Conservation (phyloP, 1,140 invertebrate genomes). For the Aphaenogaster ashmeadi region DNA sequence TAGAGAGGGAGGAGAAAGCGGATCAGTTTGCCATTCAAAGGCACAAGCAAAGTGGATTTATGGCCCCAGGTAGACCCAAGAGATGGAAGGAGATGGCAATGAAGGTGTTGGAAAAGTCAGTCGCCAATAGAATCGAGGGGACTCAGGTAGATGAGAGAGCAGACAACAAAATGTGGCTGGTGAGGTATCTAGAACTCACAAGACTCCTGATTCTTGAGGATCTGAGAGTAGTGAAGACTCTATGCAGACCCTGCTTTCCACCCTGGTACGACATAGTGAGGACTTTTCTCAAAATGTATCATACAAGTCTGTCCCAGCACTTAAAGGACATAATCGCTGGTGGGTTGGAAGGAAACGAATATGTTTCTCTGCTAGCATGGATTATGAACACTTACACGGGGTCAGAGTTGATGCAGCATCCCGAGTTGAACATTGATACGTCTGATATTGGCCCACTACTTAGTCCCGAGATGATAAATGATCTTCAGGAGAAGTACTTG, state of each 20-base stretch:
- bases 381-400: conserved; percentile 95
- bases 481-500: conserved; percentile 94
- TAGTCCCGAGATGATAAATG: conserved; percentile 91
- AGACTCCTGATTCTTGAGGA: conserved; percentile 96
- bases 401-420: conserved; percentile 94
- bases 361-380: conserved; percentile 97
- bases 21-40: conserved; percentile 93
- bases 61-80: conserved; percentile 97
- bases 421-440: conserved; percentile 94
- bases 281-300: conserved; percentile 97
- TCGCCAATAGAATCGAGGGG: conserved; percentile 94
- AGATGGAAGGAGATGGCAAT: conserved; percentile 96
- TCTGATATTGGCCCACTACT: conserved; percentile 91
- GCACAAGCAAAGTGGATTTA: conserved; percentile 94
- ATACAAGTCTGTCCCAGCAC: conserved; percentile 94
- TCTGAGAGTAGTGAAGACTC: conserved; percentile 96
- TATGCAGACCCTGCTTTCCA: conserved; percentile 98
- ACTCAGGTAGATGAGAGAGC: conserved; percentile 97
- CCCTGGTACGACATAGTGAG: conserved; percentile 98
- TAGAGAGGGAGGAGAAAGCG: conserved; percentile 98
- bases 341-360: conserved; percentile 98
- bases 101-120: conserved; percentile 94
- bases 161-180: conserved; percentile 98
- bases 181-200: conserved; percentile 92
- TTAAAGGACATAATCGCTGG: conserved; percentile 95